Percentiles rank a stretch among this genome's conserved stretches.
phyloP scores from a whole-genome alignment of 2,797 vertebrate genomes.

The Phrynocephalus vlangalii region DNA sequence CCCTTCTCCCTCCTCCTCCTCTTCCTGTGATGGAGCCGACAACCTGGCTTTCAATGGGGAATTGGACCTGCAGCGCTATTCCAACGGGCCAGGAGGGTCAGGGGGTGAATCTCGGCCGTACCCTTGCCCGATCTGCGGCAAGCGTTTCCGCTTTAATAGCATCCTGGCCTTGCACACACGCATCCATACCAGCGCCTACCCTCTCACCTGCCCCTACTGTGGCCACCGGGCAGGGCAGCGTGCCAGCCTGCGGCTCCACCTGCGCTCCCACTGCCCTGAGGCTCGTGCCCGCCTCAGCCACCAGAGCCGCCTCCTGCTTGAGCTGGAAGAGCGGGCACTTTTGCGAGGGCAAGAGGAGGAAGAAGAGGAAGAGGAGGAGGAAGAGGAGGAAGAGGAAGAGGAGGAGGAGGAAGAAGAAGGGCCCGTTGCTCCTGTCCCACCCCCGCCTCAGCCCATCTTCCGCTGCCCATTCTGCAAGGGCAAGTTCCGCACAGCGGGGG shows the following conservation, averaged over 20 bases:
- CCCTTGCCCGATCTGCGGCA: slow-evolving; percentile 91
- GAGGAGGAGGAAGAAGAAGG: slow-evolving; percentile 44
- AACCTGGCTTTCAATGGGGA: slow-evolving; percentile 83
- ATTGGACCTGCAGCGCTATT: slow-evolving; percentile 91
- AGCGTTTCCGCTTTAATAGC: slow-evolving; percentile 94
- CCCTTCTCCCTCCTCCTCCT: slow-evolving; percentile 70
- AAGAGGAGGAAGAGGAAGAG: slow-evolving; percentile 35
- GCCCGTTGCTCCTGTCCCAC: slow-evolving; percentile 1
- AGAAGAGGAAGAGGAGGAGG: slow-evolving; percentile 30
- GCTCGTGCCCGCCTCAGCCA: slow-evolving; percentile 65
- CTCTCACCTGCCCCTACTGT: slow-evolving; percentile 76
- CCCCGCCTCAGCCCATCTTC: slow-evolving; percentile 74
- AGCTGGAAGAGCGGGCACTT: slow-evolving; percentile 79
- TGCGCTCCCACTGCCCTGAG: slow-evolving; percentile 80
- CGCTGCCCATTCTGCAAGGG: slow-evolving; percentile 94
- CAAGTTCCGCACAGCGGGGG: slow-evolving; percentile 91
- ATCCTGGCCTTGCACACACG: slow-evolving; percentile 92
- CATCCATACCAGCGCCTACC: slow-evolving; percentile 82
- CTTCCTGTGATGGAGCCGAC: slow-evolving; percentile 58
- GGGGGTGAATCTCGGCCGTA: slow-evolving; percentile 78
- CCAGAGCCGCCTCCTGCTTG: slow-evolving; percentile 76
- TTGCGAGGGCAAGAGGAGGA: slow-evolving; percentile 67
- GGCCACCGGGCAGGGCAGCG: slow-evolving; percentile 79
- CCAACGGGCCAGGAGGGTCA: slow-evolving; percentile 75
- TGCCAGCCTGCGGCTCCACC: slow-evolving; percentile 74